Base-by-base conservation (phyloP, 2,888 invertebrate genomes). In the Macrophya annulata region DNA sequence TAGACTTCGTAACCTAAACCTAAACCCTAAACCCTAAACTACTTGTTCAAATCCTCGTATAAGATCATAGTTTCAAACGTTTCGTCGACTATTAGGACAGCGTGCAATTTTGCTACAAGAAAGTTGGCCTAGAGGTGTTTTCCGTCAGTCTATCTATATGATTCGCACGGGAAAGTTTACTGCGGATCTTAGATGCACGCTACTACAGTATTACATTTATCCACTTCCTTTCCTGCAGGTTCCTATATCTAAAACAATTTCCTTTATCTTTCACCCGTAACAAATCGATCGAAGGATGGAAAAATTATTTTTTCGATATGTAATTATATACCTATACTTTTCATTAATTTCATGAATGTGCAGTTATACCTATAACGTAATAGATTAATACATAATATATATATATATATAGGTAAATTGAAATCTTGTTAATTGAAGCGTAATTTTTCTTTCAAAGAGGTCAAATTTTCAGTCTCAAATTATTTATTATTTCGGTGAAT, bases 51-150 rank as follows among this genome's bases (percentile, higher is more conserved):
- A 31, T 25, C 9, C 43, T 45, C 72, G 3, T 45, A 21, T 31
- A 12, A 45, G 77, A 25, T n/a, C 31, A 17, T 9, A 10, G 48
- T 55, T 55, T 77, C 1, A n/a, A 77, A 0, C 48, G 21, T 25
- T 37, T 77, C 77, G 31, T 37, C 55, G 62, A 81, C 43, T 21
- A 62, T 59, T 59, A 51, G 77, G 77, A 77, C 77, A 77, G 51
- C 77, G 51, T 77, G 77, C 51, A 77, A 77, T 81, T 81, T 59
- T 62, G 40, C 40, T 2, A 10, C 68, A 83, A 48, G 83, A 83
- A 83, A 83, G 83, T 83, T 83, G 15, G 77, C 77, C 77, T 51
- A 77, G 55, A 77, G 77, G 77, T 77, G 77, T 77, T 55, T 25
- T 55, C 55, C 31, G 51, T 77, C 10, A 31, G 55, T 55, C 1